Base-by-base conservation (phyloP, 2,797 vertebrate genomes). In the Gambusia yucatana region DNA sequence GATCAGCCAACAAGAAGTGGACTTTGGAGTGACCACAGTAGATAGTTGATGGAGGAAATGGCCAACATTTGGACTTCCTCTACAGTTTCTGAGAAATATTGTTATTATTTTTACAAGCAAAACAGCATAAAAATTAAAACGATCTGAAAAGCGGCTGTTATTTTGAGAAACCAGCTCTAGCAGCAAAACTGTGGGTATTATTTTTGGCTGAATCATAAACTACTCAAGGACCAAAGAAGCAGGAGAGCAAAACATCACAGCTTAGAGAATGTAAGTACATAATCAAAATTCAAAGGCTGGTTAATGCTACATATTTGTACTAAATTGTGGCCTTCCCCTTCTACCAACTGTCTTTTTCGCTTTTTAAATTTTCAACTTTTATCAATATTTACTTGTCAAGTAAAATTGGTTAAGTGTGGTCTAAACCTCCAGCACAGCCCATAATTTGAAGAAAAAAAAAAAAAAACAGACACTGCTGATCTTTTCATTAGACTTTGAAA, bases 401-500 rank as follows among this genome's bases (percentile, higher is more conserved):
- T 59, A 7, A 77, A 86, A 77, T 20, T 72, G 48, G 39, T 76
- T 47, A 47, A 65, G 48, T 67, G 39, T 44, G 72, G 61, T 48
- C 16, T 33, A 33, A 81, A 75, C 67, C 25, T 41, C n/a, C 59
- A 46, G 81, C 28, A 72, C 76, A 76, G 79, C 16, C 52, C 57
- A 48, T 39, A 84, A 65, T 85, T 76, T 33, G 33, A 33, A 16
- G 33, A 57, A 57, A n/a, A 50, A 22, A 57, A n/a, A 50, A 22
- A 33, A 86, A 70, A 6, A 69, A 33, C 85, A 70, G 82, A 75
- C 33, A 73, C 74, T 61, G 55, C 57, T 61, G 65, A 84, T 72
- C 80, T 76, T 83, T 82, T 79, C 77, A 80, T 9, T 57, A 13
- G 76, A 81, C 87, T 80, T 81, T 73, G 73, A 84, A 69, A 76